Conservation (phyloP, 2,888 invertebrate genomes). For the Ischnura elegans region DNA sequence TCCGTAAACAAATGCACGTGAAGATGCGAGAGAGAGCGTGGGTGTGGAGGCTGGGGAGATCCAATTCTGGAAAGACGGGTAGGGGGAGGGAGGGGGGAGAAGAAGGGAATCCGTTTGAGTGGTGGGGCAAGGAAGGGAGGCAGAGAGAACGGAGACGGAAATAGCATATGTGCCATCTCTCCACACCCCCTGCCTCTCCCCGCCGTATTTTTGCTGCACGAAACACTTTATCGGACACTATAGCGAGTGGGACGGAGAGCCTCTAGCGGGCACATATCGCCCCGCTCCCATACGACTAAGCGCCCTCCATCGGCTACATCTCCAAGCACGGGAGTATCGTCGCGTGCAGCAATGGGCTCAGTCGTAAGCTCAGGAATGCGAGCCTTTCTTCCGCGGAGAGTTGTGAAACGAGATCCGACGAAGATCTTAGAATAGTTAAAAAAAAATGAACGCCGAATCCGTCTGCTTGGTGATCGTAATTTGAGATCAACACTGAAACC, state of each 20-base stretch:
- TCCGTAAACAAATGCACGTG: conserved; percentile 32
- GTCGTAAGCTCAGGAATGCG: no score
- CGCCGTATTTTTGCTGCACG: background rate
- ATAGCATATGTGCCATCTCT: background rate
- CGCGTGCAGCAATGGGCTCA: no score
- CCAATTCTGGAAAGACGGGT: background rate
- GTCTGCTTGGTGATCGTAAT: background rate
- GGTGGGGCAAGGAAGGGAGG: background rate
- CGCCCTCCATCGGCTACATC: background rate
- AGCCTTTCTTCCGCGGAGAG: no score
- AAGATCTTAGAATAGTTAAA: background rate
- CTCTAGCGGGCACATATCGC: background rate
- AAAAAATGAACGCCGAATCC: background rate
- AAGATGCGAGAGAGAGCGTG: background rate
- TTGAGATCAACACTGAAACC: no score
- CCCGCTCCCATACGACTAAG: background rate
- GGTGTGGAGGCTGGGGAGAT: no score
- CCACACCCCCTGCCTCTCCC: background rate
- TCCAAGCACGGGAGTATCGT: background rate
- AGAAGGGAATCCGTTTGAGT: background rate
- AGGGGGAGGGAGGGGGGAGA: background rate
- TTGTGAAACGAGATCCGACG: no score
- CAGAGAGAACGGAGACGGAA: background rate
- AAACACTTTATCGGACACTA: background rate
- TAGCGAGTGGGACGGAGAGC: background rate